These are phyloP conservation scores for Porites cylindrica DNA, from an alignment of 92 coral and sea anemone genomes.

Conservation along the genomic window DNA sequence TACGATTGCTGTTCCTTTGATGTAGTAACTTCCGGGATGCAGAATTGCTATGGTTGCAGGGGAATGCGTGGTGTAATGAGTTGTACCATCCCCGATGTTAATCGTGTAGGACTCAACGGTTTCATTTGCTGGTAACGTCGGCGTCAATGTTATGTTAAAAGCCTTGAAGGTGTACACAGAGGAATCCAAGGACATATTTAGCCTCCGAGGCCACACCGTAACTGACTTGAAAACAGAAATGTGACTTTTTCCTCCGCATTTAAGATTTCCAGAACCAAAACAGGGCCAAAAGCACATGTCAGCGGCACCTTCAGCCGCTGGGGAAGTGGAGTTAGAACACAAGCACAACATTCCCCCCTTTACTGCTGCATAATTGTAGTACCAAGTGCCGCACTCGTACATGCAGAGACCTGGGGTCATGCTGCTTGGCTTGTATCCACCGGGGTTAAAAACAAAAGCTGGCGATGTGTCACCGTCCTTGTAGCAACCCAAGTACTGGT, in stretches of 20 bases:
- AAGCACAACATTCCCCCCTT: slow-evolving; percentile 63
- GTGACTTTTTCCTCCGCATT: slow-evolving; percentile 75
- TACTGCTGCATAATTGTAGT: slow-evolving; percentile 67
- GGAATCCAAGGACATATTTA: slow-evolving; percentile 19
- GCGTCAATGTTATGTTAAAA: slow-evolving; percentile 32
- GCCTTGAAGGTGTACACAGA: slow-evolving; percentile 10
- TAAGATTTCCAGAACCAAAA: slow-evolving; percentile 58
- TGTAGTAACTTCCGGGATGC: slow-evolving; percentile 35
- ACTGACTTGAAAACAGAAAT: slow-evolving; percentile 37
- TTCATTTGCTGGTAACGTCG: background rate
- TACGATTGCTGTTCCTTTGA: slow-evolving; percentile 42
- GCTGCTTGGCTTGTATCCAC: slow-evolving; percentile 46
- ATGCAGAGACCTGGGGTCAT: slow-evolving; percentile 80
- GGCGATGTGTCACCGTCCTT: slow-evolving; percentile 15
- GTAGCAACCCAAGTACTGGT: slow-evolving; percentile 47
- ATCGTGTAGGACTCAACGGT: slow-evolving; percentile 26
- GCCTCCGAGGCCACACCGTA: slow-evolving; percentile 31
- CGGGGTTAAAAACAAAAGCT: slow-evolving; percentile 56
- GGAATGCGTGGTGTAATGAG: slow-evolving; percentile 18
- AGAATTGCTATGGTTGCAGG: slow-evolving; percentile 33
- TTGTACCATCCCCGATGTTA: slow-evolving; percentile 58
- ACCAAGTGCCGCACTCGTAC: slow-evolving; percentile 58
- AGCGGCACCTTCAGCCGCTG: slow-evolving; percentile 9
- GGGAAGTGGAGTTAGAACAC: slow-evolving; percentile 55
- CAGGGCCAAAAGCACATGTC: slow-evolving; percentile 77